These are phyloP conservation scores for Penaeus japonicus DNA, from an alignment of 1,140 invertebrate genomes.

Conservation along the genomic window DNA sequence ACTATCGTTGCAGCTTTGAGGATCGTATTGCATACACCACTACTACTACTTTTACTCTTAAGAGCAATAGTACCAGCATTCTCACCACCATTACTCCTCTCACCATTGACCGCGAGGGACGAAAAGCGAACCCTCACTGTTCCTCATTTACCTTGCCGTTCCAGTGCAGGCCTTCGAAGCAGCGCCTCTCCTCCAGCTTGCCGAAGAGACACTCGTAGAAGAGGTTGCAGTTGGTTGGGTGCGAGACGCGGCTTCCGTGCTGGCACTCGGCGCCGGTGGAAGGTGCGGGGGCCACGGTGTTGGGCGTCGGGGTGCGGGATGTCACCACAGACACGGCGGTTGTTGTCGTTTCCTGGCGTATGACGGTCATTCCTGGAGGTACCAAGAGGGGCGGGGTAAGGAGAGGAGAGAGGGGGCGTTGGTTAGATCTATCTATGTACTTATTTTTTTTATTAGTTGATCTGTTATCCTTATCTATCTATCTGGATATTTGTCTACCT, in stretches of 20 bases:
- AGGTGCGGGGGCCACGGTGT: neutral
- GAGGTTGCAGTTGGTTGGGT: constrained; percentile 77
- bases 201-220: constrained; percentile 83
- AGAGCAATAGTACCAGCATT: too few relatives aligned
- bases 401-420: too few relatives aligned
- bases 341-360: too few relatives aligned
- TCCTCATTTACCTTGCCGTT: constrained; percentile 69
- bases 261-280: constrained; percentile 64
- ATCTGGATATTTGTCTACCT: neutral
- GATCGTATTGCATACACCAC: neutral
- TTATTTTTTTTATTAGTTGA: too few relatives aligned
- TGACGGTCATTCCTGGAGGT: too few relatives aligned
- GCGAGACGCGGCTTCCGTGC: constrained; percentile 70
- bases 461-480: neutral
- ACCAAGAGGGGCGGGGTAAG: too few relatives aligned
- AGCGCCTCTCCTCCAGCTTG: constrained; percentile 71
- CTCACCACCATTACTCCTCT: too few relatives aligned
- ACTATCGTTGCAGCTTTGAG: neutral
- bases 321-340: neutral
- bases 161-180: constrained; percentile 78
- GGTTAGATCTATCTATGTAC: too few relatives aligned
- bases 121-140: too few relatives aligned
- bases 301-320: neutral
- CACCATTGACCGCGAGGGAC: neutral
- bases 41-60: too few relatives aligned